phyloP scores from a whole-genome alignment of 2,888 invertebrate species.

The Tipula lateralis region DNA sequence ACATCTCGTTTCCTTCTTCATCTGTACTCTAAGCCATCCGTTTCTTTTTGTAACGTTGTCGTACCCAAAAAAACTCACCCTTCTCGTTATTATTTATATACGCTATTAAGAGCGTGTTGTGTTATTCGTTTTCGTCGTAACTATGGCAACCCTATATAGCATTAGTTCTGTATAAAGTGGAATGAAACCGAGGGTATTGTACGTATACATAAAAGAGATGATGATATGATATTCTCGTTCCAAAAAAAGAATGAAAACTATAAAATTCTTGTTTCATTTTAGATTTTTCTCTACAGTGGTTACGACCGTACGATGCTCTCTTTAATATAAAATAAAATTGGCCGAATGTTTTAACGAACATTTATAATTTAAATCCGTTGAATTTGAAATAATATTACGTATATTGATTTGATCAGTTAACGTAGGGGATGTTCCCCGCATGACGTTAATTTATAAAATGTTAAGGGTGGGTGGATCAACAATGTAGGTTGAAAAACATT shows the following conservation, averaged over 20 bases:
- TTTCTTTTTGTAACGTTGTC: conserved; percentile 6
- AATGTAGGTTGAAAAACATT: not conserved
- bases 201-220: not conserved
- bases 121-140: not conserved
- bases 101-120: conserved; percentile 19
- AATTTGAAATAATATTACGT: not conserved
- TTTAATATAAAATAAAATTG: not conserved
- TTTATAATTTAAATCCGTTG: not conserved
- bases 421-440: not conserved
- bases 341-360: not conserved
- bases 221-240: conserved; percentile 24
- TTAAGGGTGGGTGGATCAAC: not conserved
- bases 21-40: conserved; percentile 11
- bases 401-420: not conserved
- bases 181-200: conserved; percentile 11
- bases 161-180: conserved; percentile 3
- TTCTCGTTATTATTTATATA: conserved; percentile 11
- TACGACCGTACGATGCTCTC: conserved; percentile 11
- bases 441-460: not conserved
- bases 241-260: not conserved
- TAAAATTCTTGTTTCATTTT: conserved; percentile 11
- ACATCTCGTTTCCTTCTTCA: conserved; percentile 24
- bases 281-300: not conserved
- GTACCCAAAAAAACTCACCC: conserved; percentile 13
- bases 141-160: conserved; percentile 19